Conservation (phyloP, 2,888 invertebrate species). For the Caenorhabditis auriculariae region DNA sequence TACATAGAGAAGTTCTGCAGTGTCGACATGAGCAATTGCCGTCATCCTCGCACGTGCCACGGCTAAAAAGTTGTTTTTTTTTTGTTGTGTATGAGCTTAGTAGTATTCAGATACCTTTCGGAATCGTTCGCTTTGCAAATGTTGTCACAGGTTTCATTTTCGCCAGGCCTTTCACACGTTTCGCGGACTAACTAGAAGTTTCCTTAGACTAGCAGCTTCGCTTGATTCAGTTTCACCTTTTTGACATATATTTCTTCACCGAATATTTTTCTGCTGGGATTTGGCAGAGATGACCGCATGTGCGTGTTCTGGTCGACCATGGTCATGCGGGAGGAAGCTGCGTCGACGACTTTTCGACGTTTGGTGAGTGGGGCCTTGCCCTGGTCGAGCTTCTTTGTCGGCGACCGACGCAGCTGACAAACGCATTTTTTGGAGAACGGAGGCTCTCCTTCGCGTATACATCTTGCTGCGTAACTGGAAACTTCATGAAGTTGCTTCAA, state of each 20-base stretch:
- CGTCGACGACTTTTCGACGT: neutral
- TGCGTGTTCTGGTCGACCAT: no score
- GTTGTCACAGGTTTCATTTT: constrained; percentile 1
- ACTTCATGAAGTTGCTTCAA: neutral
- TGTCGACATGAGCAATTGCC: constrained; percentile 4
- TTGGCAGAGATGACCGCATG: no score
- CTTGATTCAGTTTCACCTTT: no score
- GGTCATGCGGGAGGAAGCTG: no score
- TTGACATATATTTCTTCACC: no score
- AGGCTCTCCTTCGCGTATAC: constrained; percentile 39
- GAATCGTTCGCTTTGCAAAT: neutral
- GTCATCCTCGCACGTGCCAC: constrained; percentile 5
- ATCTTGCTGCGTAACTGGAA: constrained; percentile 30
- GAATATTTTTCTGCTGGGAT: no score
- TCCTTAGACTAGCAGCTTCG: no score
- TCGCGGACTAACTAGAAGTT: neutral
- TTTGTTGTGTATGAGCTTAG: neutral
- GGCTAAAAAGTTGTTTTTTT: constrained; percentile 1
- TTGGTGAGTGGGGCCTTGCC: neutral
- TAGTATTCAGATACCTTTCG: neutral
- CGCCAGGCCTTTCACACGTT: neutral
- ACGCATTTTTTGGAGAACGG: constrained; percentile 39
- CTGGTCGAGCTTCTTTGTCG: constrained; percentile 4
- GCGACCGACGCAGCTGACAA: constrained; percentile 35
- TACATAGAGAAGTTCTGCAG: constrained; percentile 14